phyloP scores from a whole-genome alignment of 2,888 invertebrate species.

The Diachrysia chrysitis region DNA sequence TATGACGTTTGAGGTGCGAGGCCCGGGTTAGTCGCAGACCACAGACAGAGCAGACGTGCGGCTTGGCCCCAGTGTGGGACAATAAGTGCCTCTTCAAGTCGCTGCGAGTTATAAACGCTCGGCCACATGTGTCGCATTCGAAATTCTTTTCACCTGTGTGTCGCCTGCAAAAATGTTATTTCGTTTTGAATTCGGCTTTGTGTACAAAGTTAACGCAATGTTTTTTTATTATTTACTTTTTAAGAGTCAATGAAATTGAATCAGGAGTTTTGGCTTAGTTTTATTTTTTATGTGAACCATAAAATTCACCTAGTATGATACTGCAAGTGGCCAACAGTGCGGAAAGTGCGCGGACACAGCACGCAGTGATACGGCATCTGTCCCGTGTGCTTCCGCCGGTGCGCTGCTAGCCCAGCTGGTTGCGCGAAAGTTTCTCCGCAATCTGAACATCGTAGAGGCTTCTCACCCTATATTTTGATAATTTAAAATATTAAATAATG shows the following conservation, averaged over 20 bases:
- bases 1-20: slow-evolving; percentile 83
- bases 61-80: slow-evolving; percentile 79
- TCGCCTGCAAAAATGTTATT: slow-evolving; percentile 68
- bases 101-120: slow-evolving; percentile 83
- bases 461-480: slow-evolving; percentile 77
- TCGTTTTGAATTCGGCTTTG: neutral
- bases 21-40: slow-evolving; percentile 79
- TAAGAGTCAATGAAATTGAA: too few species aligned
- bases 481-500: neutral
- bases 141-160: slow-evolving; percentile 87
- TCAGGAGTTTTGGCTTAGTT: too few species aligned
- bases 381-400: slow-evolving; percentile 83
- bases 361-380: slow-evolving; percentile 82
- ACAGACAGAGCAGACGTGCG: slow-evolving; percentile 80
- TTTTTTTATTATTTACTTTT: too few species aligned
- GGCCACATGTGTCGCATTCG: slow-evolving; percentile 79
- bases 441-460: slow-evolving; percentile 79
- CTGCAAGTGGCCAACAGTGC: slow-evolving; percentile 83
- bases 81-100: slow-evolving; percentile 83
- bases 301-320: slow-evolving; percentile 80
- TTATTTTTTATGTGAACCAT: too few species aligned
- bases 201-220: too few species aligned
- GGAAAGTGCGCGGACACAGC: slow-evolving; percentile 81
- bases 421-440: slow-evolving; percentile 84
- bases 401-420: slow-evolving; percentile 80